These are phyloP conservation scores for Acanthosepion pharaonis DNA, from an alignment of 2,888 invertebrate species.

Conservation along the genomic window DNA sequence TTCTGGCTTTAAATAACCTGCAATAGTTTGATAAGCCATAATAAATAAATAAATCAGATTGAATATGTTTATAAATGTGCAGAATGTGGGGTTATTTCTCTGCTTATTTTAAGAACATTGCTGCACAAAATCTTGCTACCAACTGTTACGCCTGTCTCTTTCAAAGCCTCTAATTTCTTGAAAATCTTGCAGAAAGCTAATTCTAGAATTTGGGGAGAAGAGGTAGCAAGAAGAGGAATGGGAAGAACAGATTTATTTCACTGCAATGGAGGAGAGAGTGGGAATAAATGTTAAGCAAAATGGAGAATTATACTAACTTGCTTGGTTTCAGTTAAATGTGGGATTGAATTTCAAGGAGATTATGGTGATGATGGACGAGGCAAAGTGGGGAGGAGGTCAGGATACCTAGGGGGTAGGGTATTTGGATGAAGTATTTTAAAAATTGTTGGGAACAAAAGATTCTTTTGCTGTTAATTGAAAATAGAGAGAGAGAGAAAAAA, in stretches of 20 bases:
- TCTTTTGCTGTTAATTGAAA: neutral
- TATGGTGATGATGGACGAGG: neutral
- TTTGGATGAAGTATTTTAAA: neutral
- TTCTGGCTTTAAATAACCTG: too few relatives aligned
- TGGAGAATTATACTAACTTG: neutral
- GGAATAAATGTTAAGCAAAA: neutral
- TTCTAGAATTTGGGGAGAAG: neutral
- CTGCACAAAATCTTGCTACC: too few relatives aligned
- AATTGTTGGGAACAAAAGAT: neutral
- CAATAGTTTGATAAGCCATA: too few relatives aligned
- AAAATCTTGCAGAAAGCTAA: neutral
- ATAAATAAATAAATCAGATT: too few relatives aligned
- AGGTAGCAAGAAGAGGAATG: neutral
- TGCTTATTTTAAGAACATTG: too few relatives aligned
- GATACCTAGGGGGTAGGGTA: neutral
- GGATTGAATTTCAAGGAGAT: neutral
- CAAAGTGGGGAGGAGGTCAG: neutral
- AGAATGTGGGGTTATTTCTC: too few relatives aligned
- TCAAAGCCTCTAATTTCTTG: too few relatives aligned
- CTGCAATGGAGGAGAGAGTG: too few relatives aligned
- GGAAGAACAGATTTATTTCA: neutral
- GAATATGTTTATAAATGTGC: too few relatives aligned
- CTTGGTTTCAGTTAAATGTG: neutral
- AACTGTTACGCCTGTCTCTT: too few relatives aligned
- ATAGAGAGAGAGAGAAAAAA: neutral